phyloP scores from a whole-genome alignment of 2,797 vertebrate genomes.

The Spinus pinus region DNA sequence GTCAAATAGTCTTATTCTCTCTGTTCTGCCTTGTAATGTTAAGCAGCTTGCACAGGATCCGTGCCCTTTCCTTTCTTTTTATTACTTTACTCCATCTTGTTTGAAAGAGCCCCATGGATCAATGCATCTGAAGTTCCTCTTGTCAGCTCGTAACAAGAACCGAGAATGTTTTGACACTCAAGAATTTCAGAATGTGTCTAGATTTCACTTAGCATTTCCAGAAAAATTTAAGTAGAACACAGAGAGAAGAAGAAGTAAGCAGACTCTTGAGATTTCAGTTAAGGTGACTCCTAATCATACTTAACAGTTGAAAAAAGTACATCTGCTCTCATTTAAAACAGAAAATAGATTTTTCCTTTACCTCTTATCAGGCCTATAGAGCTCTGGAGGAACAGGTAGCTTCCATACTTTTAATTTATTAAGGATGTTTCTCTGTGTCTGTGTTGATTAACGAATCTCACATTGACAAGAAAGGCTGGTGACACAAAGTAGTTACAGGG shows the following conservation, averaged over 20 bases:
- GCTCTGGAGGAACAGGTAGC: not conserved
- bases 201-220: not conserved
- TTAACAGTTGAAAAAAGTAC: not conserved
- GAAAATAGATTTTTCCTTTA: not conserved
- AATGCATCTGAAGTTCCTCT: not conserved
- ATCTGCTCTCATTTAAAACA: not conserved
- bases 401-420: not conserved
- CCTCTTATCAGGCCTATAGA: not conserved
- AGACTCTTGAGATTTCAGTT: not conserved
- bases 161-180: not conserved
- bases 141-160: not conserved
- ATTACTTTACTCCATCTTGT: not conserved
- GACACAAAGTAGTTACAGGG: not conserved
- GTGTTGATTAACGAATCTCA: constrained; percentile 17
- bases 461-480: constrained; percentile 3
- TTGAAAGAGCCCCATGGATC: not conserved
- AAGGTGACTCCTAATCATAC: not conserved
- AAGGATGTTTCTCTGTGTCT: not conserved
- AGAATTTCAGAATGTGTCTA: not conserved
- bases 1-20: not conserved
- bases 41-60: not conserved
- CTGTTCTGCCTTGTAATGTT: not conserved
- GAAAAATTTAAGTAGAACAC: not conserved
- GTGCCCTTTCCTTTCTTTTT: not conserved
- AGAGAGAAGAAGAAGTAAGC: not conserved